Percentiles rank a stretch among this genome's conserved stretches.
phyloP scores from a whole-genome alignment of 2,797 vertebrate species.

The Cygnus olor region DNA sequence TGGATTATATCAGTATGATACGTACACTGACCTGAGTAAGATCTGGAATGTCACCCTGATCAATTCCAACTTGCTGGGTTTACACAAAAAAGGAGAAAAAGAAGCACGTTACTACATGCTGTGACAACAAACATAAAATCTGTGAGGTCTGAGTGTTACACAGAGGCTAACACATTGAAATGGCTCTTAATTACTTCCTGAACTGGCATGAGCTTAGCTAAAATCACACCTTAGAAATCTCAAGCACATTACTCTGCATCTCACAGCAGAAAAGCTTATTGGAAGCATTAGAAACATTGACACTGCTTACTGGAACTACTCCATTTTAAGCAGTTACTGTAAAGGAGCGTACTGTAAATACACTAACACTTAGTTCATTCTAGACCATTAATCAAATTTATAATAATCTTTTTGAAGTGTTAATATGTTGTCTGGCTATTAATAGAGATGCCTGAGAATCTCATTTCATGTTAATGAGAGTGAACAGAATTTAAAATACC shows the following conservation, averaged over 20 bases:
- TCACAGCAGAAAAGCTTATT: background rate
- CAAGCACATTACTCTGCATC: background rate
- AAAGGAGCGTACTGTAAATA: background rate
- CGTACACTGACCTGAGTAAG: slow-evolving; percentile 95
- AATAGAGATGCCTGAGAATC: background rate
- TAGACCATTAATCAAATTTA: background rate
- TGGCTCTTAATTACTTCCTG: slow-evolving; percentile 9
- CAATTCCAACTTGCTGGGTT: slow-evolving; percentile 97
- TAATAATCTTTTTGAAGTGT: background rate
- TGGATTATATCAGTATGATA: slow-evolving; percentile 80
- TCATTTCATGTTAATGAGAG: background rate
- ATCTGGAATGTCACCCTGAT: slow-evolving; percentile 95
- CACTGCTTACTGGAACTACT: background rate
- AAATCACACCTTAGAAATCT: background rate
- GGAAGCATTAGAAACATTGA: background rate
- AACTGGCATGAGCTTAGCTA: slow-evolving; percentile 3
- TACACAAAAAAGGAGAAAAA: slow-evolving; percentile 81
- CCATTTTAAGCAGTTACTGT: background rate
- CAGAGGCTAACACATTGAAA: slow-evolving; percentile 8
- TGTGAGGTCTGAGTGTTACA: slow-evolving; percentile 19
- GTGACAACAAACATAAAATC: slow-evolving; percentile 38
- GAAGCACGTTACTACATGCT: slow-evolving; percentile 65
- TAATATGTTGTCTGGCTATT: background rate
- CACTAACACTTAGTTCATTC: background rate
- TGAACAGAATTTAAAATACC: background rate